Evolutionary conservation across 2,113 vertebrate species (phyloP).

Genomic region (Leptobrachium ailaonicum): DNA sequence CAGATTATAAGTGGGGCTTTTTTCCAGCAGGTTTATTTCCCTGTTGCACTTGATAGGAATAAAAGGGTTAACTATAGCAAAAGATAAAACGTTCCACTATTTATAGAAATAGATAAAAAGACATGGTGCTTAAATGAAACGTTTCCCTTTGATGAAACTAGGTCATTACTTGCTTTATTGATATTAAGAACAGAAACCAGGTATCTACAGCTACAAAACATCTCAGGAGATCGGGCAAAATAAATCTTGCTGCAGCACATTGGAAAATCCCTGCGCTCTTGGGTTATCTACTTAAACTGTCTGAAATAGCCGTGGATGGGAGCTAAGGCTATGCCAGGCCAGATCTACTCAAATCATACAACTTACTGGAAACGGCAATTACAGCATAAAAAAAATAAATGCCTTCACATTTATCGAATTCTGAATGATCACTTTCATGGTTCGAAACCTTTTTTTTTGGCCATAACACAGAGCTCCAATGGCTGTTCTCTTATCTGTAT

Average conservation of each 20-base stretch:
- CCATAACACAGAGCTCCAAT: too few species aligned
- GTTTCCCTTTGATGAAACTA: background rate
- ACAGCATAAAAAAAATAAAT: background rate
- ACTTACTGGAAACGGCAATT: background rate
- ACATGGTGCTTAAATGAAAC: background rate
- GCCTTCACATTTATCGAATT: background rate
- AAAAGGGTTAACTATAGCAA: background rate
- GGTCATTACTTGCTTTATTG: slow-evolving; percentile 5
- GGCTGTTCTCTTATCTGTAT: too few species aligned
- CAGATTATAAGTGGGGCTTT: too few species aligned
- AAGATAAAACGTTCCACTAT: background rate
- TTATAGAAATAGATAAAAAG: background rate
- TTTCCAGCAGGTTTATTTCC: too few species aligned
- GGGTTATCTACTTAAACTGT: background rate
- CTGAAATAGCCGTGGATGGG: background rate
- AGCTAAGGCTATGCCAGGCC: background rate
- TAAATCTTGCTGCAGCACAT: background rate
- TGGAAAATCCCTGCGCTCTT: background rate
- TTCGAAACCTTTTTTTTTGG: too few species aligned
- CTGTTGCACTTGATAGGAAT: too few species aligned
- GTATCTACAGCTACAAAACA: background rate
- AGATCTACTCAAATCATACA: background rate
- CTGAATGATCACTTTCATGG: too few species aligned
- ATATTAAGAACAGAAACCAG: background rate
- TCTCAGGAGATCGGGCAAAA: background rate